Conservation (phyloP, 2,888 invertebrate species). For the Lycia hirtaria region DNA sequence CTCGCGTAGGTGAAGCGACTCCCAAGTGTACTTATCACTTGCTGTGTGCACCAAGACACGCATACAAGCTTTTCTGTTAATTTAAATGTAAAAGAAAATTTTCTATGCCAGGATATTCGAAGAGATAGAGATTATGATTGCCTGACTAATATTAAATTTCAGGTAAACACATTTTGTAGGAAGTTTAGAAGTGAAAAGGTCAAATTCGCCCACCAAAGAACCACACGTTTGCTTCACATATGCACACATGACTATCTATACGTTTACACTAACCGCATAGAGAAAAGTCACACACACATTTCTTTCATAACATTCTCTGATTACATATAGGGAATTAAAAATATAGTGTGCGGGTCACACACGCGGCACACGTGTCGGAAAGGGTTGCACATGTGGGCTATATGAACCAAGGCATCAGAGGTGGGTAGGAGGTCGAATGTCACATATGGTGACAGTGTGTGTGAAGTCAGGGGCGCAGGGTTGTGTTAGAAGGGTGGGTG, state of each 20-base stretch:
- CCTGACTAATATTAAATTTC: too few relatives aligned
- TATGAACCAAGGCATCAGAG: slow-evolving; percentile 75
- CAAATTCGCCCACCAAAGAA: neutral
- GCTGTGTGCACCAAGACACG: slow-evolving; percentile 18
- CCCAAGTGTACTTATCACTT: neutral
- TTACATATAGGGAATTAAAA: slow-evolving; percentile 29
- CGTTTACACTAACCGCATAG: slow-evolving; percentile 5
- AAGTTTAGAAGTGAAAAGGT: neutral
- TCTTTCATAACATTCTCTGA: slow-evolving; percentile 6
- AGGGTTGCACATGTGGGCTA: slow-evolving; percentile 85
- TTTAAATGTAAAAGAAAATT: too few relatives aligned
- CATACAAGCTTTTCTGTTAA: slow-evolving; percentile 13
- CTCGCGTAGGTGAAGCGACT: slow-evolving; percentile 17
- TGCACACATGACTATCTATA: slow-evolving; percentile 10
- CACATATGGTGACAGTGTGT: slow-evolving; percentile 69
- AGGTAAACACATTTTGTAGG: too few relatives aligned
- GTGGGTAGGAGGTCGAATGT: slow-evolving; percentile 53
- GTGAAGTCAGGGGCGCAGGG: slow-evolving; percentile 49
- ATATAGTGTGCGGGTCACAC: slow-evolving; percentile 51
- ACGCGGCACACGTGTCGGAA: slow-evolving; percentile 67
- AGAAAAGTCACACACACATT: slow-evolving; percentile 28
- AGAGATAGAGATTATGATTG: too few relatives aligned
- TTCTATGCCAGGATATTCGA: too few relatives aligned
- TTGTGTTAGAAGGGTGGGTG: slow-evolving; percentile 40
- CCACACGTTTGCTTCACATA: slow-evolving; percentile 15